Evolutionary conservation across 2,888 invertebrate genomes (phyloP), one percentile per base, ranked within the genome.

Genomic region (Xanthostigma xanthostigma): DNA sequence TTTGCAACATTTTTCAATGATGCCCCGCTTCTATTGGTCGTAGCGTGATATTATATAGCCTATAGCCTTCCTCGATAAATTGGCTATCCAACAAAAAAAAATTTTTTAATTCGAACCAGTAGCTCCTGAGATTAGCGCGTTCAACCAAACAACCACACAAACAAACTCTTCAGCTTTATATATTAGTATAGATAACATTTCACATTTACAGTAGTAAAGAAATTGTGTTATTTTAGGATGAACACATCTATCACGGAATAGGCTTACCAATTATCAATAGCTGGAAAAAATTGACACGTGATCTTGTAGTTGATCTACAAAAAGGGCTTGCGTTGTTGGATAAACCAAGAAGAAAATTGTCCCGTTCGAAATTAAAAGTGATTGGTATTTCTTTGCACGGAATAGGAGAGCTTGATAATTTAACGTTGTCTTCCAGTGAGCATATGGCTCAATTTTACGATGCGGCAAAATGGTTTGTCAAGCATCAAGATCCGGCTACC

Each of bases 391-490:
- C 78, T 46, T 67, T 89, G 40, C 70, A 75, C 53, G 91, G 91
- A 42, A 68, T 74, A 49, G 90, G 90, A 10, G 74, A 73, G 59
- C 67, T 85, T 56, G 86, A 85, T 65, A 85, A 87, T 67, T 66
- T 91, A 50, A 84, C 86, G 8, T 66, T 93, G 47, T 77, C 86
- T 12, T 79, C 84, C 0, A 84, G 85, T 54, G 88, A 89, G 61
- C 96, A 97, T 71, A 76, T 86, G 69, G 81, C 84, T 54, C 88
- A 92, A 66, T 96, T 97, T 72, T 85, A 84, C 62, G 84, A 86
- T 65, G 90, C 95, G 9, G 92, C 92, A 42, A 80, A 87, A 58
- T 98, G 96, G 96, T 85, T 97, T 64, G 81, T 90, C 41, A 71
- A 74, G 34, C 77, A 85, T 67, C 97, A 97, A 71, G 86, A 94